These are phyloP conservation scores for Creontiades dilutus DNA, from an alignment of 2,888 invertebrate genomes.

Conservation along the genomic window DNA sequence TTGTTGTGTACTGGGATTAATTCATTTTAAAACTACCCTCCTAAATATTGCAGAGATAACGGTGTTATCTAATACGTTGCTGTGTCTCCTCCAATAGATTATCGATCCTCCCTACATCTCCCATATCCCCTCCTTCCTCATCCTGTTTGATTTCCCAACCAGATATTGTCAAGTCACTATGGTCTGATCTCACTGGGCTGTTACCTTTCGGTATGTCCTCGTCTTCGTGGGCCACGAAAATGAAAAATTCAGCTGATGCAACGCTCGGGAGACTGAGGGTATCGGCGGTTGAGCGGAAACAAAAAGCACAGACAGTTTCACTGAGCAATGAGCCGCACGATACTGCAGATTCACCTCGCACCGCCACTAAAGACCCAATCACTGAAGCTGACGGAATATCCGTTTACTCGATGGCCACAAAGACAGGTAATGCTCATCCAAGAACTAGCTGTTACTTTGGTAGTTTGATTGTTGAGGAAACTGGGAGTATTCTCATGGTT, in stretches of 20 bases:
- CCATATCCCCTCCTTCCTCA: constrained; percentile 47
- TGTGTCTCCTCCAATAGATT: too few species aligned
- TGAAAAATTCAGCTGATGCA: constrained; percentile 75
- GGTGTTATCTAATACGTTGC: too few species aligned
- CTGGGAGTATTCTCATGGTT: not conserved
- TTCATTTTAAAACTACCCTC: too few species aligned
- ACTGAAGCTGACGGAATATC: constrained; percentile 76
- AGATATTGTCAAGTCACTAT: constrained; percentile 68
- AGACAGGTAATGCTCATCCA: constrained; percentile 72
- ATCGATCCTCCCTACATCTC: not conserved
- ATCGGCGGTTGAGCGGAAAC: constrained; percentile 76
- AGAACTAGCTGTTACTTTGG: not conserved
- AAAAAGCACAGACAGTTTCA: constrained; percentile 75
- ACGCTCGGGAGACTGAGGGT: constrained; percentile 78
- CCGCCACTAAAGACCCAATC: constrained; percentile 73
- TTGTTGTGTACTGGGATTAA: too few species aligned
- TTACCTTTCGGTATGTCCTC: constrained; percentile 66
- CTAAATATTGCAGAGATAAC: too few species aligned
- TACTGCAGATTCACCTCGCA: constrained; percentile 74
- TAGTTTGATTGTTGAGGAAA: not conserved
- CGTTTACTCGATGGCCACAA: constrained; percentile 77
- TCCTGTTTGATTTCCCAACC: constrained; percentile 28
- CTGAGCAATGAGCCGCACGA: constrained; percentile 75
- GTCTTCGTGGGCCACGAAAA: constrained; percentile 18
- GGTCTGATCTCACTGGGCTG: constrained; percentile 69